Evolutionary conservation across 1,140 invertebrate species (phyloP).

Genomic region (Heliconius melpomene): DNA sequence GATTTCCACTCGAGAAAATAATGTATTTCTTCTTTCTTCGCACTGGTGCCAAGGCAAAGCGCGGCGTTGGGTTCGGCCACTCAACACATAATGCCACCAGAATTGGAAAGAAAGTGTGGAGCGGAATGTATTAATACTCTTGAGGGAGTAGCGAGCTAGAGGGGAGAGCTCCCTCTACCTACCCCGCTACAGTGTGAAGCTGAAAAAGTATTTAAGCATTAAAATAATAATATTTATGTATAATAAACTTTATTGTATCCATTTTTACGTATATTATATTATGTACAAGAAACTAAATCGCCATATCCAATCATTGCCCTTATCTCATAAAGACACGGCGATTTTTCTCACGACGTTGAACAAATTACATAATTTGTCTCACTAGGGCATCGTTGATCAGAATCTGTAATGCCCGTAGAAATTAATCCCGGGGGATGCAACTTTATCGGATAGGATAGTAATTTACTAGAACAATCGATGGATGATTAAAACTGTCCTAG

Average conservation of each 20-base stretch:
- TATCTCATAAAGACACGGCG: conserved; percentile 37
- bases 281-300: conserved; percentile 21
- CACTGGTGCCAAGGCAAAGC: no score
- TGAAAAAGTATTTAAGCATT: no score
- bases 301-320: conserved; percentile 38
- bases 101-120: no score
- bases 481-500: conserved; percentile 22
- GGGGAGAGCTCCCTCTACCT: no score
- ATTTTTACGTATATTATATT: not conserved
- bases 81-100: no score
- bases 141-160: no score
- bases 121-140: no score
- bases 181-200: no score
- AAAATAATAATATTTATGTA: no score
- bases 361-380: conserved; percentile 64
- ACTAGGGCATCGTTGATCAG: conserved; percentile 46
- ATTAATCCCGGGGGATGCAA: conserved; percentile 31
- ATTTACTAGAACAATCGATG: conserved; percentile 30
- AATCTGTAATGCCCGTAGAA: conserved; percentile 35
- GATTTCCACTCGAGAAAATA: no score
- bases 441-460: conserved; percentile 36
- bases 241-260: not conserved
- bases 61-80: no score
- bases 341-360: conserved; percentile 62
- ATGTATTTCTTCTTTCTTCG: no score